Percentiles rank a stretch among this genome's conserved stretches.
Conservation (phyloP, 2,113 vertebrate genomes). For the Centropus unirufus region DNA sequence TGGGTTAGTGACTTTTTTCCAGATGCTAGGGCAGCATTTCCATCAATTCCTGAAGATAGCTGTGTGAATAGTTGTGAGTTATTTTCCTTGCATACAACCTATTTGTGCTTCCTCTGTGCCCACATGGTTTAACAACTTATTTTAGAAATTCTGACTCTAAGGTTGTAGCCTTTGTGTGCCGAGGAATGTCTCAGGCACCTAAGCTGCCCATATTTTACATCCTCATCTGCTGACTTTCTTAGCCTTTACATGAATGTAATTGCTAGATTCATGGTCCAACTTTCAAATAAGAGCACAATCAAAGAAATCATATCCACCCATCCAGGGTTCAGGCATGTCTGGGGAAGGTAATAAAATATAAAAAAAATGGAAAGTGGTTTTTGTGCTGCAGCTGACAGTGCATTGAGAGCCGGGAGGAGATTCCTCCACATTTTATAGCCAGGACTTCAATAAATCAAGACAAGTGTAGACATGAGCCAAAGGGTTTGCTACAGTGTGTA, state of each 20-base stretch:
- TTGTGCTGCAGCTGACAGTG: not conserved
- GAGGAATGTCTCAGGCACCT: not conserved
- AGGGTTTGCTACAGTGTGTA: not conserved
- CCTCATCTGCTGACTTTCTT: not conserved
- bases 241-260: not conserved
- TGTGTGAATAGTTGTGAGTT: not conserved
- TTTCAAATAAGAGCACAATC: not conserved
- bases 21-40: not conserved
- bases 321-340: not conserved
- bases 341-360: not conserved
- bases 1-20: not conserved
- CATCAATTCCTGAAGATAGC: not conserved
- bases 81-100: not conserved
- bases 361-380: not conserved
- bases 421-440: not conserved
- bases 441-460: conserved; percentile 11
- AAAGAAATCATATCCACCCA: not conserved
- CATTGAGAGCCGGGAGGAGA: not conserved
- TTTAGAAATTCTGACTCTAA: not conserved
- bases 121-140: not conserved
- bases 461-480: not conserved
- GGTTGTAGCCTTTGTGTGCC: not conserved
- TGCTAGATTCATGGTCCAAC: not conserved
- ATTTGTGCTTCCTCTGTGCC: not conserved
- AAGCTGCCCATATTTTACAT: not conserved